Conservation (phyloP, 2,888 invertebrate species). For the Lomographa bimaculata region DNA sequence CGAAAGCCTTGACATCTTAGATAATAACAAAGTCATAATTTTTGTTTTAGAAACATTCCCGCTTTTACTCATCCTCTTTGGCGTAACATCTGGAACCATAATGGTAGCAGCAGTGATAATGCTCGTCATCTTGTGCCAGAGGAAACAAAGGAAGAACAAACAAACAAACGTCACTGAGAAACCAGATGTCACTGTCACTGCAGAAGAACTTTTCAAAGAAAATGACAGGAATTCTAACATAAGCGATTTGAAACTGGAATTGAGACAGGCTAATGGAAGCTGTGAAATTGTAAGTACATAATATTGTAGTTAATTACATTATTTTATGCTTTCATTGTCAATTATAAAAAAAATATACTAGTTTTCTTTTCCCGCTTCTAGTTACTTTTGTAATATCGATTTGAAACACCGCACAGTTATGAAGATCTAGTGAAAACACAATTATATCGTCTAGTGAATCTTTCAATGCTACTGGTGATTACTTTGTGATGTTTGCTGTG, state of each 20-base stretch:
- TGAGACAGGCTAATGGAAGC: conserved; percentile 91
- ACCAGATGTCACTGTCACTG: conserved; percentile 81
- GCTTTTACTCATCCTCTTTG: conserved; percentile 91
- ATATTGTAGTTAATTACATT: too few species aligned
- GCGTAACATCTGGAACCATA: conserved; percentile 93
- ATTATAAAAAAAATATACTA: neutral
- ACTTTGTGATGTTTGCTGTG: too few species aligned
- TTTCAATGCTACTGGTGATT: too few species aligned
- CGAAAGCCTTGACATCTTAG: too few species aligned
- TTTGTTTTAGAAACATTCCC: conserved; percentile 88
- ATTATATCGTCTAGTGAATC: too few species aligned
- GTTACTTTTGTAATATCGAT: too few species aligned
- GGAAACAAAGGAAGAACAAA: conserved; percentile 84
- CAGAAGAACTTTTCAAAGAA: conserved; percentile 85
- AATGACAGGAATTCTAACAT: conserved; percentile 96
- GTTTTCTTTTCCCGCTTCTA: neutral
- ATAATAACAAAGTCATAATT: too few species aligned
- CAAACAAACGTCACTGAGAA: conserved; percentile 79
- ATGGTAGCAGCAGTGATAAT: conserved; percentile 92
- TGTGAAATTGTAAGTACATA: conserved; percentile 89
- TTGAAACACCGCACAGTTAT: too few species aligned
- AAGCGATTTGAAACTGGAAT: conserved; percentile 95
- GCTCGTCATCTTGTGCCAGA: conserved; percentile 92
- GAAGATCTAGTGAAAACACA: too few species aligned
- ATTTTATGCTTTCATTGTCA: conserved; percentile 2